Percentiles rank a stretch among this genome's conserved stretches.
Conservation (phyloP, 2,797 vertebrate species). For the Cichlasoma orientale region DNA sequence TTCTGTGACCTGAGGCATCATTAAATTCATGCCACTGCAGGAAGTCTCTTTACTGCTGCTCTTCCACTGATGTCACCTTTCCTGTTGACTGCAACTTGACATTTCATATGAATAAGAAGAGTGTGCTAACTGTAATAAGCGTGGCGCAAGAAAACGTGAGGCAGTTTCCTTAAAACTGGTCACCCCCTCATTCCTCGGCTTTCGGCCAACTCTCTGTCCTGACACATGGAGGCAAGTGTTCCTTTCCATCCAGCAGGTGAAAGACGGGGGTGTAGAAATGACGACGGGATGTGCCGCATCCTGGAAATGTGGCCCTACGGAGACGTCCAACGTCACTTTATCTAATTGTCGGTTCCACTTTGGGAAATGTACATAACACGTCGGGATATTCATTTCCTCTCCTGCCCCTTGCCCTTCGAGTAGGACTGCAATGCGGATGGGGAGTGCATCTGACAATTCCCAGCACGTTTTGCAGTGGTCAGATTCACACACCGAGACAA, state of each 20-base stretch:
- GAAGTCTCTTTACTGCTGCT: constrained; percentile 47
- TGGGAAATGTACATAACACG: constrained; percentile 58
- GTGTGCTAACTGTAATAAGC: constrained; percentile 14
- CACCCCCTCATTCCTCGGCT: constrained; percentile 33
- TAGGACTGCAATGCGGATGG: constrained; percentile 68
- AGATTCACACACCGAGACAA: constrained; percentile 41
- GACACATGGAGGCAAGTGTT: constrained; percentile 25
- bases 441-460: constrained; percentile 65
- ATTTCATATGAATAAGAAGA: constrained; percentile 38
- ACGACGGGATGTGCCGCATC: constrained; percentile 63
- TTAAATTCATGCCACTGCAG: constrained; percentile 67
- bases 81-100: constrained; percentile 58
- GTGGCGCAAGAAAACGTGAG: constrained; percentile 21
- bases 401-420: constrained; percentile 48
- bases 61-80: constrained; percentile 49
- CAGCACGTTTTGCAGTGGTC: constrained; percentile 64
- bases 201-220: constrained; percentile 7
- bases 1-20: constrained; percentile 54
- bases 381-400: constrained; percentile 61
- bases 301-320: constrained; percentile 47
- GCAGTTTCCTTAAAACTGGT: constrained; percentile 47
- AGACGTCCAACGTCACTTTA: constrained; percentile 50
- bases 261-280: constrained; percentile 36
- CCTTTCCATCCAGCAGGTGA: constrained; percentile 53
- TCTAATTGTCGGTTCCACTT: constrained; percentile 63